Evolutionary conservation across 2,797 vertebrate species (phyloP), one percentile per base, ranked within the genome.

Genomic region (Sebastes matsubarae): DNA sequence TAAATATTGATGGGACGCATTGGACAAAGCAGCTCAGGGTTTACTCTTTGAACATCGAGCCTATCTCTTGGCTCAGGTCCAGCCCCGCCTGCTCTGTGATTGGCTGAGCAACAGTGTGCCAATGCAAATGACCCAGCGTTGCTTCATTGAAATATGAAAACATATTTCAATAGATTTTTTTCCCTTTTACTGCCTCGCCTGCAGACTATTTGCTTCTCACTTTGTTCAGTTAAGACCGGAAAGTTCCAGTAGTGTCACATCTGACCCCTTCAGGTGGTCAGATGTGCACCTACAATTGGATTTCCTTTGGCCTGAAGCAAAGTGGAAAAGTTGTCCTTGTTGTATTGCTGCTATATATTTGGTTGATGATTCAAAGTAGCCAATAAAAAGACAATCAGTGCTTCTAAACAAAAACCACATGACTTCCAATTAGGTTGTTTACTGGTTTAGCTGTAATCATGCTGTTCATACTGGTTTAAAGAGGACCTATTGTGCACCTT

Each of bases 1-100:
- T 95, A 95, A 93, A 94, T 85, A 95, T 95, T 94, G 89, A 95
- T 73, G 6, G 6, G 69, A 59, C 36, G 20, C 64, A 24, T 68
- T 68, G 79, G 77, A 86, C 78, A 80, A 74, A 82, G 82, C 81
- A 59, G 79, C 27, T 74, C 72, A 46, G 57, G 78, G 80, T 92
- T 93, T 91, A 72, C 82, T 87, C 91, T 94, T 93, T 95, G 87
- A 94, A 90, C 90, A 10, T 68, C 2, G 5, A 64, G 81, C 27
- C 82, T 79, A 73, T 79, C 86, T 86, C 13, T 70, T 93, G 95
- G 93, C 90, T 10, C 46, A 0, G 16, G 27, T 82, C 94, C 92
- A 92, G 70, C 90, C 90, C 85, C 92, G 77, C 95, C 95, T 88
- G 82, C 84, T 79, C 60, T 80, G 25, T 74, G 84, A 94, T 94